Conservation (phyloP, 2,888 invertebrate species). For the Drosophila fulvimacula region DNA sequence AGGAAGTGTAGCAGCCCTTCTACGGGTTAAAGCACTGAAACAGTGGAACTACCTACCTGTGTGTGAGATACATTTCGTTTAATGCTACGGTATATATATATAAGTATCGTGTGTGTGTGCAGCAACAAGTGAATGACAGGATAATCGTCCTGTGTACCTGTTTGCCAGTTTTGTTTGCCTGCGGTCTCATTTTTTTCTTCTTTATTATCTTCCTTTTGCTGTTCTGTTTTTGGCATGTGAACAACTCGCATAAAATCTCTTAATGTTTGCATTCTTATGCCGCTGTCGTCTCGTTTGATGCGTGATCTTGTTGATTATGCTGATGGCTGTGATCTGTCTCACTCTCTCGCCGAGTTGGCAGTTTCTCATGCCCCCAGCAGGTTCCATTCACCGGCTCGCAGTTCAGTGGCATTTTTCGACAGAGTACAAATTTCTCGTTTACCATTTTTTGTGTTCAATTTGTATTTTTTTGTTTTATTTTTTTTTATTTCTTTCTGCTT, state of each 20-base stretch:
- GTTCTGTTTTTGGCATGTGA: slow-evolving; percentile 74
- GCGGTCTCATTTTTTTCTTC: slow-evolving; percentile 34
- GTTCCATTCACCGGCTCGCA: slow-evolving; percentile 50
- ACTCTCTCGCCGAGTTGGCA: slow-evolving; percentile 26
- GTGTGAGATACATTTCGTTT: slow-evolving; percentile 48
- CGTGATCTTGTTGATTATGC: slow-evolving; percentile 80
- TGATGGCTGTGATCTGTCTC: slow-evolving; percentile 56
- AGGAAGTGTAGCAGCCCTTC: slow-evolving; percentile 55
- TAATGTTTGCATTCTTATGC: slow-evolving; percentile 80
- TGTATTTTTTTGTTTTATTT: slow-evolving; percentile 18
- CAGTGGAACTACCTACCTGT: slow-evolving; percentile 52
- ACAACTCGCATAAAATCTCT: slow-evolving; percentile 78
- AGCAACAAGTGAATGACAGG: slow-evolving; percentile 80
- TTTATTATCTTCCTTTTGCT: slow-evolving; percentile 14
- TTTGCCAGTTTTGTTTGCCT: slow-evolving; percentile 53
- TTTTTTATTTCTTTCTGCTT: slow-evolving; percentile 29
- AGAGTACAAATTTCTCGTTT: slow-evolving; percentile 63
- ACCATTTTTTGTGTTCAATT: slow-evolving; percentile 31
- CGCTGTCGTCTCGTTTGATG: slow-evolving; percentile 78
- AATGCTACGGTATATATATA: slow-evolving; percentile 18
- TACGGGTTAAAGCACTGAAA: slow-evolving; percentile 55
- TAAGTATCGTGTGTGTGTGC: slow-evolving; percentile 23
- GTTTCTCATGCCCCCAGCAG: slow-evolving; percentile 48
- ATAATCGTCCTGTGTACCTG: slow-evolving; percentile 79
- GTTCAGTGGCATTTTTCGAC: slow-evolving; percentile 68